These are phyloP conservation scores for Geotrypetes seraphini DNA, from an alignment of 2,797 vertebrate species.

Conservation along the genomic window DNA sequence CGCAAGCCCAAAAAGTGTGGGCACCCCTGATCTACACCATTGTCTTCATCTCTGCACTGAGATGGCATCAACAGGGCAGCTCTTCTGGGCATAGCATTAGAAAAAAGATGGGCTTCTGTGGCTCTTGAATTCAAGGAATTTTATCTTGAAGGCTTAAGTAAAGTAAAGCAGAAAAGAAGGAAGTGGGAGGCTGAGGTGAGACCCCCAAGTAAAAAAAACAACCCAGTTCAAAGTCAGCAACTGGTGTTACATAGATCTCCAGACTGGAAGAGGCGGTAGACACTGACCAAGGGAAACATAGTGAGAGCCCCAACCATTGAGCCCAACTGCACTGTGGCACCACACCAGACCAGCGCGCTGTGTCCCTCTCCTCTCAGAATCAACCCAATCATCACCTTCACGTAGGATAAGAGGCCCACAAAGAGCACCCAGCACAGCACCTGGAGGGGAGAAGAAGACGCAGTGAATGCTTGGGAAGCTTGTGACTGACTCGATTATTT, in stretches of 20 bases:
- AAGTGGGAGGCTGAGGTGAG: background rate
- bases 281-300: constrained; percentile 67
- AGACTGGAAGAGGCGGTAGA: constrained; percentile 57
- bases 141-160: too few relatives aligned
- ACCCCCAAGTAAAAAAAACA: background rate
- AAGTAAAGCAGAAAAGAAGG: too few relatives aligned
- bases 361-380: constrained; percentile 70
- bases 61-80: too few relatives aligned
- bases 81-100: too few relatives aligned
- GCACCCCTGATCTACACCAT: too few relatives aligned
- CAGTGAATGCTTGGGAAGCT: too few relatives aligned
- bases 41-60: too few relatives aligned
- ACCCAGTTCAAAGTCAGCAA: constrained; percentile 31
- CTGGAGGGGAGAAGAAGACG: constrained; percentile 35
- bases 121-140: too few relatives aligned
- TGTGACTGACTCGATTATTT: too few relatives aligned
- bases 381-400: constrained; percentile 70
- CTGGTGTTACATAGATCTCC: constrained; percentile 64
- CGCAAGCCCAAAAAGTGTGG: too few relatives aligned
- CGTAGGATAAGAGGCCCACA: constrained; percentile 62
- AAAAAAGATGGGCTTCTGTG: too few relatives aligned
- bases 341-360: constrained; percentile 74
- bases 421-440: constrained; percentile 67
- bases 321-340: constrained; percentile 71
- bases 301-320: constrained; percentile 66